Conservation (phyloP, 1,140 invertebrate genomes). For the Mactra quadrangularis region DNA sequence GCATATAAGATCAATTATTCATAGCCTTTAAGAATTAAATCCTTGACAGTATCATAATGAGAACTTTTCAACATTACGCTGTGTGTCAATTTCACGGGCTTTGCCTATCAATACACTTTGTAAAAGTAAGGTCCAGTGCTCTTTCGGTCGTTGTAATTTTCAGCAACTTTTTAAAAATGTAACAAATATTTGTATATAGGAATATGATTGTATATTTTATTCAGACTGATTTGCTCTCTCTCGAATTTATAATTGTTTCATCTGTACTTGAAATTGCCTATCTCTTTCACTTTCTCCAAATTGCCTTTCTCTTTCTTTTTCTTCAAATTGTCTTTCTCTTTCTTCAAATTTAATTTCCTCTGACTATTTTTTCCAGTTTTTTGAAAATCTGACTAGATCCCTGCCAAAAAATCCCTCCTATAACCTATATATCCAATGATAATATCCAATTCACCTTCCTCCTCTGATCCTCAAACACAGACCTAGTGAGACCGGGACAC, state of each 20-base stretch:
- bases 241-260: slow-evolving; percentile 44
- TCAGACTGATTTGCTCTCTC: slow-evolving; percentile 2
- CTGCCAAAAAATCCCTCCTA: no score
- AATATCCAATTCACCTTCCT: no score
- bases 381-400: not conserved
- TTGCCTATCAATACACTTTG: slow-evolving; percentile 63
- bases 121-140: slow-evolving; percentile 50
- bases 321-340: slow-evolving; percentile 8
- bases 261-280: not conserved
- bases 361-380: slow-evolving; percentile 7
- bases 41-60: slow-evolving; percentile 1
- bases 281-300: slow-evolving; percentile 13
- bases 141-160: slow-evolving; percentile 57
- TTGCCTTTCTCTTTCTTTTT: slow-evolving; percentile 20
- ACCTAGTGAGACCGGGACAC: no score
- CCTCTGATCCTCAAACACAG: no score
- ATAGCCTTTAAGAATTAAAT: slow-evolving; percentile 8
- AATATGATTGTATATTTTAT: not conserved
- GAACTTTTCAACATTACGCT: slow-evolving; percentile 21
- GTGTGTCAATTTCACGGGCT: slow-evolving; percentile 51
- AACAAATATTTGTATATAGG: slow-evolving; percentile 64
- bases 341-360: slow-evolving; percentile 28
- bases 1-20: slow-evolving; percentile 66
- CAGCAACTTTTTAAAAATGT: slow-evolving; percentile 64
- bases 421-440: no score